Percentiles rank a stretch among this genome's conserved stretches.
Evolutionary conservation across 2,113 vertebrate genomes (phyloP).

Genomic region (Pseudonaja textilis): DNA sequence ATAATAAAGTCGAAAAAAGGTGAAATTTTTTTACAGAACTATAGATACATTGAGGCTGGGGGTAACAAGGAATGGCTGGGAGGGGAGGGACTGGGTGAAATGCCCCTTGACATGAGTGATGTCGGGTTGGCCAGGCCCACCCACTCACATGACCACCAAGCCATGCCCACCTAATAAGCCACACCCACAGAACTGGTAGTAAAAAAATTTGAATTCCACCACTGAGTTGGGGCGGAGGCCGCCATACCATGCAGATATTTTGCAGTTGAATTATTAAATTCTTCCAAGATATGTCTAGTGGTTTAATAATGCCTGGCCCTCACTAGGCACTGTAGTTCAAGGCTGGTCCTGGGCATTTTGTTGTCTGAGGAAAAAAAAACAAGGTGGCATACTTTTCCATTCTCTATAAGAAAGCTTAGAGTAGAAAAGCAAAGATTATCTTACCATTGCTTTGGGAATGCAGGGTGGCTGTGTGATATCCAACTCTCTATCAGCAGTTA

Average conservation of each 20-base stretch:
- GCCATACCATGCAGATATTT: not conserved
- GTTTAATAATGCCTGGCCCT: not conserved
- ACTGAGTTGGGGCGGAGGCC: too few species aligned
- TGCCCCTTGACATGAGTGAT: too few species aligned
- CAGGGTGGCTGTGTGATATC: not conserved
- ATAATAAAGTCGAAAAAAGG: too few species aligned
- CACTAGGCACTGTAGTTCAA: not conserved
- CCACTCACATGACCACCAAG: too few species aligned
- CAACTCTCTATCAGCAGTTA: not conserved
- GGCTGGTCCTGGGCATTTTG: not conserved
- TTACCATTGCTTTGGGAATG: not conserved
- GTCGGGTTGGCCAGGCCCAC: too few species aligned
- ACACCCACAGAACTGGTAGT: too few species aligned
- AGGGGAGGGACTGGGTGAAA: too few species aligned
- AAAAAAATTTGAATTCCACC: too few species aligned
- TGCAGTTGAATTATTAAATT: not conserved
- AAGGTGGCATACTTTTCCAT: not conserved
- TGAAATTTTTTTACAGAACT: too few species aligned
- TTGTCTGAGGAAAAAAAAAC: not conserved
- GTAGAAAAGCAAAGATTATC: not conserved
- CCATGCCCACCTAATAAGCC: too few species aligned
- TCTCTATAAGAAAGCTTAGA: not conserved
- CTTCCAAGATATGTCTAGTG: not conserved
- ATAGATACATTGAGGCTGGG: too few species aligned
- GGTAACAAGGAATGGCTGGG: too few species aligned